phyloP scores from a whole-genome alignment of 2,888 invertebrate species.

The Harpalus rufipes region DNA sequence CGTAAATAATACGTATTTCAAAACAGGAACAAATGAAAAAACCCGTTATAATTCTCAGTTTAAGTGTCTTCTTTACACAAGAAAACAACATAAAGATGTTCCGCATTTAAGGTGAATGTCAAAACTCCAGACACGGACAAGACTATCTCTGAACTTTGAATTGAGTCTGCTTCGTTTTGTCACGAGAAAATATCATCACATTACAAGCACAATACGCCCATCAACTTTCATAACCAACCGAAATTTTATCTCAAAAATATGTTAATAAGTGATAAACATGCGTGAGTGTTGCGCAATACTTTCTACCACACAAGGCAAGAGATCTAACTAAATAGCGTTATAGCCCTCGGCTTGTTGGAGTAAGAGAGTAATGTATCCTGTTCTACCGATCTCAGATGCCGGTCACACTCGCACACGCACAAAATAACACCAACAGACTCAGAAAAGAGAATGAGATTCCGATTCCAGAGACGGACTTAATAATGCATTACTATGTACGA shows the following conservation, averaged over 20 bases:
- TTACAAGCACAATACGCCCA: conserved; percentile 39
- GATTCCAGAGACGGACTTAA: conserved; percentile 25
- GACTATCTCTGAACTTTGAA: not conserved
- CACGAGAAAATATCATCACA: conserved; percentile 44
- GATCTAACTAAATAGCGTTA: conserved; percentile 38
- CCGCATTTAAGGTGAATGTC: conserved; percentile 35
- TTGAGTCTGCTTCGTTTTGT: not conserved
- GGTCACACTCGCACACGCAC: conserved; percentile 50
- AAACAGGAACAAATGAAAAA: not conserved
- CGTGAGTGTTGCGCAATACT: conserved; percentile 46
- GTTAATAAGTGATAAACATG: conserved; percentile 24
- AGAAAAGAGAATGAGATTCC: conserved; percentile 17
- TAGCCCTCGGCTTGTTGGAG: conserved; percentile 45
- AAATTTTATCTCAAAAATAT: conserved; percentile 43
- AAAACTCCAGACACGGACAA: conserved; percentile 24
- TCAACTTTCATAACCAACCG: conserved; percentile 29
- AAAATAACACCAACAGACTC: conserved; percentile 31
- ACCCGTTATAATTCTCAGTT: conserved; percentile 29
- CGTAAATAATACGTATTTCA: conserved; percentile 22
- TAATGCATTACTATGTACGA: not conserved
- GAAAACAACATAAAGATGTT: conserved; percentile 51
- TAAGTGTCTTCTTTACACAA: conserved; percentile 22
- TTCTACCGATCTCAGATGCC: conserved; percentile 45
- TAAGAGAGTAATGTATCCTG: conserved; percentile 59
- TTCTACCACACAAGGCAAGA: conserved; percentile 33